A percentile compares a stretch with the other conserved stretches of the same genome.
Evolutionary conservation across 2,113 vertebrate genomes (phyloP).

Genomic region (Gallinago media): DNA sequence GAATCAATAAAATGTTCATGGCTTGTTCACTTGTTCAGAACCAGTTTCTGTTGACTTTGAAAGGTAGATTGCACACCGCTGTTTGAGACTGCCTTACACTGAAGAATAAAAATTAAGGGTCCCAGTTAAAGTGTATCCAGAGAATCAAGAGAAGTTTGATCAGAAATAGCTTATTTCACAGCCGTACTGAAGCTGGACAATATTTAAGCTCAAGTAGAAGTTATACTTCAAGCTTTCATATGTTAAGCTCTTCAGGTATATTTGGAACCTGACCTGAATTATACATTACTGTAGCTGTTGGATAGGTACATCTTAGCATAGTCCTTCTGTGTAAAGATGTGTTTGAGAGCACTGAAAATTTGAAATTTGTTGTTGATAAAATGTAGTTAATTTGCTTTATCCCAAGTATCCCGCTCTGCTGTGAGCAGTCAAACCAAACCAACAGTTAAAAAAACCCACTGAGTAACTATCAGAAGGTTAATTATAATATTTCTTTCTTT

Average conservation of each 20-base stretch:
- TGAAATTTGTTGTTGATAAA: not conserved
- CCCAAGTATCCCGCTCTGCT: not conserved
- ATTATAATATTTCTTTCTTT: not conserved
- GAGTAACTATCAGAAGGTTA: not conserved
- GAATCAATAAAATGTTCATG: accelerated
- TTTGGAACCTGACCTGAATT: not conserved
- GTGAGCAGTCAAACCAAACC: not conserved
- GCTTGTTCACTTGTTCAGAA: not conserved
- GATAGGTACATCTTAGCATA: not conserved
- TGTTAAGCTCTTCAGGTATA: not conserved
- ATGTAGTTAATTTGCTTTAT: not conserved
- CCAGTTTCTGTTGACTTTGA: not conserved
- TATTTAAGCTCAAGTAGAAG: not conserved
- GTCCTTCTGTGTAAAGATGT: not conserved
- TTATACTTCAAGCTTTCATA: not conserved
- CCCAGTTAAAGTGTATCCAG: not conserved
- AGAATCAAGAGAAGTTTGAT: not conserved
- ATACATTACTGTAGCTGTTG: not conserved
- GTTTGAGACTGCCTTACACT: not conserved
- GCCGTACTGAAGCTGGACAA: not conserved
- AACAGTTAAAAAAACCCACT: accelerated
- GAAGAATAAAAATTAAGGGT: not conserved
- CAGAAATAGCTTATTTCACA: not conserved
- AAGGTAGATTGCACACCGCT: not conserved
- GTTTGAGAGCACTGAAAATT: not conserved